Evolutionary conservation across 2,797 vertebrate species (phyloP).

Genomic region (Rhodeus uyekii): DNA sequence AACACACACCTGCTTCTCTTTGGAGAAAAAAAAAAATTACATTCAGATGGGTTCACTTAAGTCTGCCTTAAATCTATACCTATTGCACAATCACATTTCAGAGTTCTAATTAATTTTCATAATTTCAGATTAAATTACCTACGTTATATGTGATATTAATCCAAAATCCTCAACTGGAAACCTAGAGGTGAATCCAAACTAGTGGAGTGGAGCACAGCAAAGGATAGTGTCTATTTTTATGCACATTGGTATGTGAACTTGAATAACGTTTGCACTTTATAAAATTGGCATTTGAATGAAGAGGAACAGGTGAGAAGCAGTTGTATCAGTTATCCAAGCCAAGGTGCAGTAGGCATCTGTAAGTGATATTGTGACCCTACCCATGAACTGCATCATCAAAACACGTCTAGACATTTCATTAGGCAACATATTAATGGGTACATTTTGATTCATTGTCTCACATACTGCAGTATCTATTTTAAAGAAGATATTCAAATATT

Average conservation of each 20-base stretch:
- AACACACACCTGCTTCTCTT: constrained; percentile 60
- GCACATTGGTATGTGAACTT: constrained; percentile 38
- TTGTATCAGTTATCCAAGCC: background rate
- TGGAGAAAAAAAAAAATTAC: background rate
- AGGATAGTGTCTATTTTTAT: constrained; percentile 41
- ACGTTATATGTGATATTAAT: background rate
- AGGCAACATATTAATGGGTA: background rate
- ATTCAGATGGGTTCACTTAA: background rate
- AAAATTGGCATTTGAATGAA: constrained; percentile 17
- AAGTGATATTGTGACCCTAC: constrained; percentile 28
- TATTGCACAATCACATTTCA: background rate
- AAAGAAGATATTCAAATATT: no score
- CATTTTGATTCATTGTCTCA: background rate
- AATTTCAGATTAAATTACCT: background rate
- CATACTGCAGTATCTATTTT: background rate
- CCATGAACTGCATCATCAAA: constrained; percentile 7
- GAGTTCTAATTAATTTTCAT: background rate
- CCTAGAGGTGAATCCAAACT: background rate
- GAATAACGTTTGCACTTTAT: constrained; percentile 16
- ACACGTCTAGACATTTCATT: constrained; percentile 1
- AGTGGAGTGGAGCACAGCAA: background rate
- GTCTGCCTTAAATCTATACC: background rate
- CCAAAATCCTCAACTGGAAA: background rate
- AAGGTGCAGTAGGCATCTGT: constrained; percentile 39
- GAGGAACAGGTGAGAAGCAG: constrained; percentile 43